phyloP scores from a whole-genome alignment of 30 jellyfish, hydroid and myxozoan species.

The Mastigias papua region DNA sequence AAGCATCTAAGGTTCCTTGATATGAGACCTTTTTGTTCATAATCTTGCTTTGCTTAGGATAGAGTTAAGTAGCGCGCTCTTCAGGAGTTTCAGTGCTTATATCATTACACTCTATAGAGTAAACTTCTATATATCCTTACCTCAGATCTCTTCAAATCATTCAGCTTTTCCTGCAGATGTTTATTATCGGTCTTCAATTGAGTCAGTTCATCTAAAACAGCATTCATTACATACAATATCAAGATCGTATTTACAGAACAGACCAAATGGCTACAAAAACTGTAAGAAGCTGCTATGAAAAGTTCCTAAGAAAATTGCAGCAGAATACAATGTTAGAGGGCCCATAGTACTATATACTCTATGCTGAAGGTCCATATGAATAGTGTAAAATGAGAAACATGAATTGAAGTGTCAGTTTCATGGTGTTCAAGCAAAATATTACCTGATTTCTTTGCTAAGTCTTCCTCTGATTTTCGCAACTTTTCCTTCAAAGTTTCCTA shows the following conservation, averaged over 20 bases:
- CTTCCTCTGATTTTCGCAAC: constrained; percentile 8
- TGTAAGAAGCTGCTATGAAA: too few relatives aligned
- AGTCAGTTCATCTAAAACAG: constrained; percentile 19
- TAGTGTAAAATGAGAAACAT: not conserved
- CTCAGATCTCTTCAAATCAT: constrained; percentile 42
- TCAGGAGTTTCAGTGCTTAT: too few relatives aligned
- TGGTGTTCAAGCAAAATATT: not conserved
- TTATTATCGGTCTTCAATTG: constrained; percentile 28
- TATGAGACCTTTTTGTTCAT: too few relatives aligned
- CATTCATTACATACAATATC: not conserved
- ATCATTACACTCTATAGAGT: too few relatives aligned
- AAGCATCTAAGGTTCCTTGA: too few relatives aligned
- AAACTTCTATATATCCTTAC: too few relatives aligned
- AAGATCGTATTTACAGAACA: not conserved
- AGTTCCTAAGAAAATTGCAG: too few relatives aligned
- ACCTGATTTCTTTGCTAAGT: constrained; percentile 12
- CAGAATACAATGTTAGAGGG: too few relatives aligned
- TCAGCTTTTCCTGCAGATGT: constrained; percentile 29
- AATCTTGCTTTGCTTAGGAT: too few relatives aligned
- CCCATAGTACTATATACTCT: too few relatives aligned
- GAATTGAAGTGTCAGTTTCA: not conserved
- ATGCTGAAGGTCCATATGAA: not conserved
- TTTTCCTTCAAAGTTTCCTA: constrained; percentile 32
- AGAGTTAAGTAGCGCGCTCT: too few relatives aligned
- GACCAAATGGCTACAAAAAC: too few relatives aligned